Base-by-base conservation (phyloP, 2,888 invertebrate species). In the Dicyrtomina minuta region DNA sequence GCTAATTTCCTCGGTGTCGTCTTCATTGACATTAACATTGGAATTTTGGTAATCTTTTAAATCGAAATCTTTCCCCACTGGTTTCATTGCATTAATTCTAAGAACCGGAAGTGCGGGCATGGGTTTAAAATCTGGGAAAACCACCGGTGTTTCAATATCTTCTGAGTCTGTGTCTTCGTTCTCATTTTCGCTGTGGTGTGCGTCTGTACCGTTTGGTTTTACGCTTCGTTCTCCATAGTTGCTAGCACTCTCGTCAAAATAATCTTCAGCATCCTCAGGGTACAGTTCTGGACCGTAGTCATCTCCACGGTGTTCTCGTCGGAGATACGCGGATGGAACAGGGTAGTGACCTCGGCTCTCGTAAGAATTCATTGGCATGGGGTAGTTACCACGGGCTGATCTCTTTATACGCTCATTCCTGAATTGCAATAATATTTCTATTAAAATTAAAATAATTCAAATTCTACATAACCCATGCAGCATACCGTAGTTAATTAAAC, bases 221-320 rank as follows among this genome's bases (percentile, higher is more conserved):
- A 10, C 12, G 24, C 24, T 53, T 8, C 43, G n/a, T 20, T 59
- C 60, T 17, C 43, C 60, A 60, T 20, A 60, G 13, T 15, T 15
- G n/a, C 26, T 58, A 3, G 20, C 53, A 44, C 46, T 64, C 5
- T 17, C 20, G 15, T 66, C 58, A 2, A 24, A 10, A 13, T 56
- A 66, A 24, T 66, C 66, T 10, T 60, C 61, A 43, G 20, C 55
- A 15, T 55, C 55, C 10, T 56, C 49, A 15, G 41, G n/a, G n/a
- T n/a, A n/a, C n/a, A n/a, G n/a, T n/a, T n/a, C n/a, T n/a, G n/a
- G n/a, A n/a, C n/a, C n/a, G n/a, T n/a, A n/a, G 22, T 49, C 72
- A 33, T 70, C 72, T 51, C 56, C 68, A 60, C 76, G 64, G 58
- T 75, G 77, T 46, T 75, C 75, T 15, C 64, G 61, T 15, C 51